Evolutionary conservation across 2,113 vertebrate genomes (phyloP), one percentile per base, ranked within the genome.

Genomic region (Entomyzon cyanotis): DNA sequence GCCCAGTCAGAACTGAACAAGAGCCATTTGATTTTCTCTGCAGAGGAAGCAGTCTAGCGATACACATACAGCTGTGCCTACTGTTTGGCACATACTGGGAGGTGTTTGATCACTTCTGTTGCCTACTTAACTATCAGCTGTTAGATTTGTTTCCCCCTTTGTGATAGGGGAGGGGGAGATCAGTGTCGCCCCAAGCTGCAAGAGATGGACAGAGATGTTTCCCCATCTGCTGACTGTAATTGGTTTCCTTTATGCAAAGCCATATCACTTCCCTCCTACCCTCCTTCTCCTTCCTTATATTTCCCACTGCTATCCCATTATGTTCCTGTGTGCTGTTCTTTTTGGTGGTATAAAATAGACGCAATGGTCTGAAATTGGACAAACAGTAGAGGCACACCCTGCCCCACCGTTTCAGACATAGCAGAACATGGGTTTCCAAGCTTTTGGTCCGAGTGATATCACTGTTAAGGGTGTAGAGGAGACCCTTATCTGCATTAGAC

Each of bases 1-100:
- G n/a, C 68, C 56, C 44, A 81, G 79, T 30, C 20, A 24, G 90
- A 78, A 19, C 1, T 50, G 90, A 97, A 87, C 62, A 94, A 93
- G 73, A 9, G 78, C 65, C 86, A 55, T 69, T 73, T 82, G 60
- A 77, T 92, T 93, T 94, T 90, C 76, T 89, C 62, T 84, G 71
- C 74, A 93, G 90, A 90, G 30, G 64, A 96, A 81, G 52, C 76
- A 92, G 71, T 71, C 55, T 89, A 89, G 79, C 1, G 0, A 84
- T n/a, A 59, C 71, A 68, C 52, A 46, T 81, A 28, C 71, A 96
- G 90, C 69, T 96, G 88, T 87, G 83, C 47, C 80, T 56, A 41
- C 33, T 68, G n/a, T 70, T 94, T 37, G 63, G 41, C 71, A 74
- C 44, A 10, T 47, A 21, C 1, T 27, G 46, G 68, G 60, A 86